Conservation (phyloP, 2,888 invertebrate species). For the Agonopterix arenella region DNA sequence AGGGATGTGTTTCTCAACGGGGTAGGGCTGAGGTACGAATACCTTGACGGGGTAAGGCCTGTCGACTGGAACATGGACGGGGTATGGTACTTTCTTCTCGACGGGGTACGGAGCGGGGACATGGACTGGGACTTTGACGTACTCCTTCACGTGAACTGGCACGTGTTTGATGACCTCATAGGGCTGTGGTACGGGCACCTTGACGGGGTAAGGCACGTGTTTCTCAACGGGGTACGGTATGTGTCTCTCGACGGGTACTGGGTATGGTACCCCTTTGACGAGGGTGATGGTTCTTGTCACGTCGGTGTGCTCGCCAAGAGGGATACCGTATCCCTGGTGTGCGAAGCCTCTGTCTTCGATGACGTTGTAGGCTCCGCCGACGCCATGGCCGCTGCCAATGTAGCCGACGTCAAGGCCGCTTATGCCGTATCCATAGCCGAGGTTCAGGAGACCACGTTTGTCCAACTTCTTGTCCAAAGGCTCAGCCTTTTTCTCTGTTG, state of each 20-base stretch:
- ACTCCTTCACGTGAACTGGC: slow-evolving; percentile 86
- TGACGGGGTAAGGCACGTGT: slow-evolving; percentile 81
- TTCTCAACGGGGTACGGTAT: slow-evolving; percentile 81
- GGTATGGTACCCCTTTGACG: slow-evolving; percentile 80
- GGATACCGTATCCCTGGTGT: slow-evolving; percentile 28
- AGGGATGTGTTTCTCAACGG: slow-evolving; percentile 85
- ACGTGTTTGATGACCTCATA: slow-evolving; percentile 83
- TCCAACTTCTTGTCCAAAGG: slow-evolving; percentile 86
- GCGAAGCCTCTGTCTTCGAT: slow-evolving; percentile 40
- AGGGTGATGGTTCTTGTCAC: slow-evolving; percentile 81
- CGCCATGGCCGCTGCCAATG: slow-evolving; percentile 78
- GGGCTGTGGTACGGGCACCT: slow-evolving; percentile 82
- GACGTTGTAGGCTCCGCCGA: slow-evolving; percentile 72
- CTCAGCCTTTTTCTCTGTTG: slow-evolving; percentile 73
- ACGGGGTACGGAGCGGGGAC: slow-evolving; percentile 87
- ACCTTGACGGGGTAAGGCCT: slow-evolving; percentile 89
- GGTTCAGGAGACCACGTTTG: slow-evolving; percentile 87
- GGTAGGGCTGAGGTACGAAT: slow-evolving; percentile 86
- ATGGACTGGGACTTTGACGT: slow-evolving; percentile 87
- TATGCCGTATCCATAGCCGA: slow-evolving; percentile 88
- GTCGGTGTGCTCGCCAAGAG: slow-evolving; percentile 64
- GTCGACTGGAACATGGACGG: slow-evolving; percentile 83
- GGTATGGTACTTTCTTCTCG: slow-evolving; percentile 85
- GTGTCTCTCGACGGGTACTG: slow-evolving; percentile 80
- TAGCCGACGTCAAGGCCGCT: slow-evolving; percentile 86